phyloP scores from a whole-genome alignment of 2,113 vertebrate genomes.

The Macquaria australasica region DNA sequence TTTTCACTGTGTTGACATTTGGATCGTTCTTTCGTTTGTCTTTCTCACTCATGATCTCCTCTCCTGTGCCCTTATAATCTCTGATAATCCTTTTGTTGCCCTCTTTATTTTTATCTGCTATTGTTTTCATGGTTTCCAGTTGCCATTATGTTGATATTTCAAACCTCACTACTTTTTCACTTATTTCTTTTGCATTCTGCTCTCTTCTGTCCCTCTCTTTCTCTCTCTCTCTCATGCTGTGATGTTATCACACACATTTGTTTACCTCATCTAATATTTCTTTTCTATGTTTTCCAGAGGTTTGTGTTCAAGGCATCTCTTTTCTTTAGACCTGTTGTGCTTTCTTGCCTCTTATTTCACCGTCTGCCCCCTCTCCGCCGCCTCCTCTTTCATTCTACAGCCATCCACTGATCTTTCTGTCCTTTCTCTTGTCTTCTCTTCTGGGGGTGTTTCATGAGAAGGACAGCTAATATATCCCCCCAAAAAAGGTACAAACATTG shows the following conservation, averaged over 20 bases:
- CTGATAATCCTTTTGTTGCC: conserved; percentile 27
- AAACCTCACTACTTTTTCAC: conserved; percentile 37
- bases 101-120: conserved; percentile 44
- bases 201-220: conserved; percentile 20
- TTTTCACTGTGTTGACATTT: conserved; percentile 35
- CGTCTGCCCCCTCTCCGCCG: conserved; percentile 35
- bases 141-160: conserved; percentile 46
- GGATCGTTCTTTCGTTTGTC: conserved; percentile 7
- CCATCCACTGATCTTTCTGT: conserved; percentile 90
- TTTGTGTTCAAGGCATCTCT: conserved; percentile 84
- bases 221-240: conserved; percentile 60
- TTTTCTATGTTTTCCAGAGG: conserved; percentile 90
- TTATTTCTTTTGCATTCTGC: conserved; percentile 29
- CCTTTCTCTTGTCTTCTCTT: conserved; percentile 84
- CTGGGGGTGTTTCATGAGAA: conserved; percentile 94
- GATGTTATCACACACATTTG: conserved; percentile 57
- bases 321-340: conserved; percentile 76
- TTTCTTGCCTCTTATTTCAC: conserved; percentile 66
- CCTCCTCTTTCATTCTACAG: conserved; percentile 82
- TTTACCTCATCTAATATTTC: conserved; percentile 85
- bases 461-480: conserved; percentile 93
- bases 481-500: conserved; percentile 92
- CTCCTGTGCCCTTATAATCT: conserved; percentile 32
- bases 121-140: conserved; percentile 59
- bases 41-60: conserved; percentile 33